Base-by-base conservation (phyloP, 1,140 invertebrate genomes). In the Amphibalanus amphitrite region DNA sequence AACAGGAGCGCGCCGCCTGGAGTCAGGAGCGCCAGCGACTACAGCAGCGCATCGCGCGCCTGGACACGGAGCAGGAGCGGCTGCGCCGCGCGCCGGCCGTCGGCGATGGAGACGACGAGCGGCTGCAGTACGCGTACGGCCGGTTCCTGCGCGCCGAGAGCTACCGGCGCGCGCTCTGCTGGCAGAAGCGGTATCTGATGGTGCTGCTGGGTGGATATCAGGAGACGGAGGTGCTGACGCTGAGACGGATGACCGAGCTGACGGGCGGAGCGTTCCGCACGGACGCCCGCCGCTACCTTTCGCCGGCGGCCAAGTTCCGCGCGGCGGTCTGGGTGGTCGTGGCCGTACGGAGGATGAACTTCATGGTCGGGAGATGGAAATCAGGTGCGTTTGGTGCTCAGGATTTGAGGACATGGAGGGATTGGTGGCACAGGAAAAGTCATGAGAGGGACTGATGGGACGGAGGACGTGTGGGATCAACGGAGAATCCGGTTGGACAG, bases 161-260 rank as follows among this genome's bases (percentile, higher is more conserved):
- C 77, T 88, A 88, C 76, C 84, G 89, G 29, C 93, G 92, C 79
- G 88, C 90, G 15, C 79, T 95, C 47, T 83, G 88, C 65, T 93
- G 88, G 83, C 92, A 95, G 79, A 94, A 95, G 78, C 84, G 86
- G 20, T 94, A 93, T 77, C 80, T 95, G 20, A 80, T 91, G 33
- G 82, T 87, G 10, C 82, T 89, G 13, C 78, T 93, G 10, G 84
- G 85, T 20, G 86, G 88, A 0, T 91, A 89, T 81, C 83, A 86
- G 74, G 80, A 82, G 59, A 78, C 79, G 65, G 80, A 83, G 72
- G 76, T 79, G 47, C 77, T 76, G 17, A 82, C 79, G 0, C 76
- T 81, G 70, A 76, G 74, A 28, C 71, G 77, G 70, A 76, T 80
- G 64, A 78, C 78, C 28, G 75, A 67, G n/a, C 28, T 67, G 26